Base-by-base conservation (phyloP, 2,797 vertebrate species). In the Malacoraja senta region DNA sequence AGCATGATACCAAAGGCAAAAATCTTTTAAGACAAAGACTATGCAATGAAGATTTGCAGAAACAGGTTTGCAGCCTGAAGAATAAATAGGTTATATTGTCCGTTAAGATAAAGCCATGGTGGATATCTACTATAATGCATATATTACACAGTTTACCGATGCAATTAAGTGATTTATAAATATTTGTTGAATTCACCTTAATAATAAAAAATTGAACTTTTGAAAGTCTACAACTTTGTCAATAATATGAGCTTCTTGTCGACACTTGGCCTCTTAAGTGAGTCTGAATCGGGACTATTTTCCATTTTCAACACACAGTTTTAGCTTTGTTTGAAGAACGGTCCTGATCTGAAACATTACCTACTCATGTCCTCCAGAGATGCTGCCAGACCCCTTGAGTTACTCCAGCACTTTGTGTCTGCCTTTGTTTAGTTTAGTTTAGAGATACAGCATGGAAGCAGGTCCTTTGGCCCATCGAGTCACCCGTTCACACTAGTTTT, bases 131-230 rank as follows among this genome's bases (percentile, higher is more conserved):
- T 68, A 32, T 68, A 68, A 35, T 17, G 58, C 72, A 76, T 76
- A 13, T 92, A 53, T 74, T 38, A 6, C 38, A 4, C 19, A 71
- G 13, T 74, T 71, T 29, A 26, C 71, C 38, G 24, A 72, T 26
- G 21, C 35, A 17, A 24, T 91, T 35, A 91, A 72, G 24, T 92
- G 21, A 92, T 92, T 76, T 92, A 68, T 21, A 58, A 76, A 53
- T 44, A 26, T 58, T 76, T 91, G 90, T 74, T 53, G 44, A 24
- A 26, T 13, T n/a, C 26, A n/a, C n/a, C 24, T 76, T 92, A 76
- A 92, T 61, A 86, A 86, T 92, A 92, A 92, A 92, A 91, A 74
- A 21, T 9, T 92, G 8, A 74, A 76, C 1, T 74, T 88, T n/a
- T 32, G 32, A 8, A 88, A 32, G 61, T 35, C 1, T 68, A 32